Evolutionary conservation across 2,888 invertebrate species (phyloP), one percentile per base, ranked within the genome.

Genomic region (Doris montereyensis): DNA sequence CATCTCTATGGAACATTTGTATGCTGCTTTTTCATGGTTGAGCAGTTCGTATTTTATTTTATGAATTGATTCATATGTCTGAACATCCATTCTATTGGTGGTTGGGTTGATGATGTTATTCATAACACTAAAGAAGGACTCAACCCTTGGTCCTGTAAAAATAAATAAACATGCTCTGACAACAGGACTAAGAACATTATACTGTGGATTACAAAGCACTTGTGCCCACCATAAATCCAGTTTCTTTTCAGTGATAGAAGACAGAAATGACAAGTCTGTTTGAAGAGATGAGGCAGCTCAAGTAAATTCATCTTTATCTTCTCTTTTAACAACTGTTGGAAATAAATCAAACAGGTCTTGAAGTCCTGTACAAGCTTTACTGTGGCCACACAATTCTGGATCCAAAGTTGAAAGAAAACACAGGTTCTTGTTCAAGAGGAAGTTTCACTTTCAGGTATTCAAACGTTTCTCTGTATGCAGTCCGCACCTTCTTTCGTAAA

Each of bases 101-200:
- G n/a, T n/a, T n/a, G n/a, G n/a, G n/a, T n/a, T n/a, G n/a, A 62
- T 62, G 5, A 62, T n/a, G 21, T 62, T 62, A 24, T 62, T 62
- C 62, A 62, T 62, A 62, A 62, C 21, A 62, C 62, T 62, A 21
- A 62, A 62, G 5, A 24, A 62, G 62, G 13, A 17, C 21, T 62
- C n/a, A n/a, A n/a, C n/a, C n/a, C n/a, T n/a, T n/a, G n/a, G n/a
- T n/a, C n/a, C n/a, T n/a, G n/a, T n/a, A n/a, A n/a, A n/a, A n/a
- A n/a, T n/a, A n/a, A n/a, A n/a, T n/a, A n/a, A n/a, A n/a, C n/a
- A n/a, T n/a, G 62, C 8, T n/a, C 21, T 62, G 13, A 62, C 21
- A n/a, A 62, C 62, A 17, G 62, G 62, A 62, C 62, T n/a, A 17
- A 62, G 62, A 62, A 62, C 21, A 17, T 5, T n/a, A 62, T 62